Evolutionary conservation across 1,140 invertebrate genomes (phyloP), one percentile per base, ranked within the genome.

Genomic region (Drosophila equinoxialis): DNA sequence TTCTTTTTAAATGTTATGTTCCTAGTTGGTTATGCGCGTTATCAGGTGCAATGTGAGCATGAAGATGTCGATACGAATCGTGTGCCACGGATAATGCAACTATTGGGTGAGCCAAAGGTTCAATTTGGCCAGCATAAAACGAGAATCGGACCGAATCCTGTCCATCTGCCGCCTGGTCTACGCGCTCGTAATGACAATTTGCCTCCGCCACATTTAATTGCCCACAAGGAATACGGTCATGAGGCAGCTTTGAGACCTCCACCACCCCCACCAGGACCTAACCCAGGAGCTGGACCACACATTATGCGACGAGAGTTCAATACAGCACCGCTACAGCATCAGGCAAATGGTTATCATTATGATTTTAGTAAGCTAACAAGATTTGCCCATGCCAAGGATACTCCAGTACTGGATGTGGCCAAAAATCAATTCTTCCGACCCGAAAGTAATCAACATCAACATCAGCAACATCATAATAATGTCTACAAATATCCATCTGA

Each of bases 311-410:
- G 89, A 20, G 81, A 89, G 41, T 54, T 42, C 11, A 66, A 70
- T 63, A 37, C 37, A 54, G 6, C 63, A 45, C 54, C 54, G 11
- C 59, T 57, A 23, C 39, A 30, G 7, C 67, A 61, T 13, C 64
- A 58, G 23, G 17, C 17, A 10, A 71, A 75, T 41, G 75, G 79
- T 41, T 74, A 77, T 39, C 71, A 63, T 6, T 74, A 58, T 26
- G 75, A 72, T 6, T 54, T 51, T 13, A 77, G 55, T 30, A 74
- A 84, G 51, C 57, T 71, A 0, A 45, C 60, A 1, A 35, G 85
- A 23, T 89, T 62, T 10, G 81, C 84, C 1, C 81, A 90, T 33
- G 55, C 73, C 37, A 89, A 89, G 61, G 84, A 89, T 35, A 14
- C 69, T 11, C 66, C 83, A 4, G 74, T 89, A 6, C 57, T 89